Evolutionary conservation across 1,140 invertebrate genomes (phyloP), one percentile per base, ranked within the genome.

Genomic region (Asbolus verrucosus): DNA sequence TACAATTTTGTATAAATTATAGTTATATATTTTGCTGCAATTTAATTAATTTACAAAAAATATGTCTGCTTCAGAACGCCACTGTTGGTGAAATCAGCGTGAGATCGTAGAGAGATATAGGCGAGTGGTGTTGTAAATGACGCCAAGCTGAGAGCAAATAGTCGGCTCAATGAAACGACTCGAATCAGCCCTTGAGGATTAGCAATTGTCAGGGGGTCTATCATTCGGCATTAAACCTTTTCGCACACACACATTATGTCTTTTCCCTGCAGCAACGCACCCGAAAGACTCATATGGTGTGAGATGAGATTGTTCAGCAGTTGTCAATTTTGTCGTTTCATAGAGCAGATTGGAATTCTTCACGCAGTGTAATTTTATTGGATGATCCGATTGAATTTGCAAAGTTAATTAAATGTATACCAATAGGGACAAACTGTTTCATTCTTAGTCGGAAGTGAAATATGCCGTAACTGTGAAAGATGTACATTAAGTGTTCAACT

Each of bases 111-210:
- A 73, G 70, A 72, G 72, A 76, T 76, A 66, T 66, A 72, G 62
- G 67, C 74, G 71, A 75, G 70, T 77, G 76, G 71, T 70, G n/a
- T n/a, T n/a, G 63, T 72, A 75, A 77, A 77, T 70, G 72, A 71
- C 69, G 69, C 72, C 76, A 77, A 75, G 71, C 74, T 70, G 76
- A 72, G 76, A 72, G 69, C 72, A 77, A 77, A 77, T 77, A 77
- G 74, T 73, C 62, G 62, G 67, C 61, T 75, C 67, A 73, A 73
- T 75, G 70, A 62, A 72, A 71, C 72, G 68, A 74, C 74, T 66
- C 70, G 72, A 74, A 72, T 73, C 72, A 73, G 69, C 72, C 75
- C 72, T 61, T 69, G 27, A 70, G 70, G 76, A 77, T 77, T 77
- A 77, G 70, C 72, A 65, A 74, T 77, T 77, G 76, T 74, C 69